Conservation (phyloP, 1,140 invertebrate species). For the Planococcus citri region DNA sequence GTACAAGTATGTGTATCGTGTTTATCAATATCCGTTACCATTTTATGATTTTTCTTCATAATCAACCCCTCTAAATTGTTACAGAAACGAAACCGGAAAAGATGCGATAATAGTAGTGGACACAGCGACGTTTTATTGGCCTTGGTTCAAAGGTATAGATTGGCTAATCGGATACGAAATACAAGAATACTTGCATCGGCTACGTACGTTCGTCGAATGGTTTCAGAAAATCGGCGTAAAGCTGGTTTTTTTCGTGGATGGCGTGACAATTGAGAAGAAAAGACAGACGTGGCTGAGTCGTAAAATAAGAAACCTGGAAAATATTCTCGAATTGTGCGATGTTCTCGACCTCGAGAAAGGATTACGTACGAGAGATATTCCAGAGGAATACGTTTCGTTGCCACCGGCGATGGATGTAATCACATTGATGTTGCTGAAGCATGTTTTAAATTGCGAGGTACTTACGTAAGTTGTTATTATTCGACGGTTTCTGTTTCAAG, state of each 20-base stretch:
- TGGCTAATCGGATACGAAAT: too few relatives aligned
- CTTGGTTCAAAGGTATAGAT: too few relatives aligned
- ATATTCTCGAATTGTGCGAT: conserved; percentile 30
- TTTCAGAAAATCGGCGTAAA: conserved; percentile 30
- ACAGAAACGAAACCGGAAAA: too few relatives aligned
- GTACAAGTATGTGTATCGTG: too few relatives aligned
- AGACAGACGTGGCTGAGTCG: conserved; percentile 32
- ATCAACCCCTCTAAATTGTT: too few relatives aligned
- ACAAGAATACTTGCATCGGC: too few relatives aligned
- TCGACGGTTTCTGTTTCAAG: too few relatives aligned
- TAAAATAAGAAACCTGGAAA: conserved; percentile 29
- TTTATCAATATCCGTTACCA: too few relatives aligned
- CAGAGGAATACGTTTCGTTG: conserved; percentile 29
- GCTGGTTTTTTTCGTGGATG: conserved; percentile 35
- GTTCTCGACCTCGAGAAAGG: conserved; percentile 28
- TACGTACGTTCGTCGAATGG: conserved; percentile 29
- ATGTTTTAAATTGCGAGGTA: conserved; percentile 27
- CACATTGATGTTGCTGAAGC: conserved; percentile 26
- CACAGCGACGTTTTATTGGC: too few relatives aligned
- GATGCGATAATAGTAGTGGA: too few relatives aligned
- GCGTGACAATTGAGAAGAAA: conserved; percentile 31
- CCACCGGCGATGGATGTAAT: conserved; percentile 29
- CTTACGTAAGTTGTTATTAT: too few relatives aligned
- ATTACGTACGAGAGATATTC: conserved; percentile 15
- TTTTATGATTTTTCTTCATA: too few relatives aligned